Evolutionary conservation across 1,140 invertebrate genomes (phyloP).

Genomic region (Polyergus mexicanus): DNA sequence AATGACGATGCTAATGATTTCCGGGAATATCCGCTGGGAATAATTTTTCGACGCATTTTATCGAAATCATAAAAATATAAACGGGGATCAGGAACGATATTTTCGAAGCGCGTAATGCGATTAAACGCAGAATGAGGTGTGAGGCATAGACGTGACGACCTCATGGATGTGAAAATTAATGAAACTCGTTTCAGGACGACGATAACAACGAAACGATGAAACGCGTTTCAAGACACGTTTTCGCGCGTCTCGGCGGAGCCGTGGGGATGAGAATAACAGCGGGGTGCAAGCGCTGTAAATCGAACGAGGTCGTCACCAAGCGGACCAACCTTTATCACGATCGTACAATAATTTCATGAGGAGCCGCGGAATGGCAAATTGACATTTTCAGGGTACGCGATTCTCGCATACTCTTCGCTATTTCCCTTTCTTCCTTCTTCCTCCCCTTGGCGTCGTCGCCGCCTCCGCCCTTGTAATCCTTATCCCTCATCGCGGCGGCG

Average conservation of each 20-base stretch:
- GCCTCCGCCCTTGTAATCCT: slow-evolving; percentile 70
- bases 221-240: not conserved
- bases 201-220: not conserved
- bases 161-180: not conserved
- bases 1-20: not conserved
- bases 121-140: not conserved
- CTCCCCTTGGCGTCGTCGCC: not conserved
- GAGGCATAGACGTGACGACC: too few relatives aligned
- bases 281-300: slow-evolving; percentile 6
- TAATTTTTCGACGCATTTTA: not conserved
- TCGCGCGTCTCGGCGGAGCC: not conserved
- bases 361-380: slow-evolving; percentile 60
- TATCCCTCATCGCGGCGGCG: slow-evolving; percentile 68
- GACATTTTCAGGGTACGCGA: slow-evolving; percentile 71
- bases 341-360: slow-evolving; percentile 67
- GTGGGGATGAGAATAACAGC: not conserved
- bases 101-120: not conserved
- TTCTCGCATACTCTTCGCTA: not conserved
- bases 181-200: not conserved
- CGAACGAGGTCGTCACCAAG: not conserved
- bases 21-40: not conserved
- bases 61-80: not conserved
- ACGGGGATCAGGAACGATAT: not conserved
- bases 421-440: too few relatives aligned
- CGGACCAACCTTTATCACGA: slow-evolving; percentile 33